phyloP scores from a whole-genome alignment of 1,140 invertebrate species.

The Tribolium madens region DNA sequence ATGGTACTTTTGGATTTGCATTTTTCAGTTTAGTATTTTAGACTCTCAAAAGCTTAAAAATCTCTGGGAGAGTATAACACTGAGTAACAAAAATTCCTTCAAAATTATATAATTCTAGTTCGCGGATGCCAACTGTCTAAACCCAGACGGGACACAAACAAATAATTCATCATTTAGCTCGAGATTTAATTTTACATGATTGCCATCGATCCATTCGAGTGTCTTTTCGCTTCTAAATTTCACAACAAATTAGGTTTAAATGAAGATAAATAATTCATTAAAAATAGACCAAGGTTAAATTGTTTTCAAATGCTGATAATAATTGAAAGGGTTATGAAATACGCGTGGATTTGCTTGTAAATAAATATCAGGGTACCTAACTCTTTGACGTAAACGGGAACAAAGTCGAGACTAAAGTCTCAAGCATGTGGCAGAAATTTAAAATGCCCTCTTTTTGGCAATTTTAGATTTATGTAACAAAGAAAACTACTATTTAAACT shows the following conservation, averaged over 20 bases:
- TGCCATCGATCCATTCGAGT: constrained; percentile 13
- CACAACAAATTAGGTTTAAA: constrained; percentile 19
- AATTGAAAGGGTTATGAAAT: constrained; percentile 32
- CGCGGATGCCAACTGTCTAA: not conserved
- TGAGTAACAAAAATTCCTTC: too few relatives aligned
- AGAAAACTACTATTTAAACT: too few relatives aligned
- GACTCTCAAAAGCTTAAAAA: too few relatives aligned
- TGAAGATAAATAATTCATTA: constrained; percentile 37
- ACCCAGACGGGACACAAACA: not conserved
- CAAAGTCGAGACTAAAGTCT: constrained; percentile 26
- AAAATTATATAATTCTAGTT: not conserved
- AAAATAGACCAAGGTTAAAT: constrained; percentile 35
- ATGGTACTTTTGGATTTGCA: too few relatives aligned
- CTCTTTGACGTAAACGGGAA: constrained; percentile 14
- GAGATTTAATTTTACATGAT: constrained; percentile 3
- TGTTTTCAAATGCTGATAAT: constrained; percentile 25
- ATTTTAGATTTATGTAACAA: too few relatives aligned
- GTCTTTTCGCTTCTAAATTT: not conserved
- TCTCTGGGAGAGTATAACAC: too few relatives aligned
- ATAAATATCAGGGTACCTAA: constrained; percentile 25
- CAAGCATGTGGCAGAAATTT: not conserved
- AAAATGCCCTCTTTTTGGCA: not conserved
- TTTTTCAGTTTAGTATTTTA: too few relatives aligned
- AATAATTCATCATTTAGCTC: not conserved
- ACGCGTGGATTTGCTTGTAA: constrained; percentile 10